Conservation (phyloP, 1,140 invertebrate genomes). For the Apis florea region DNA sequence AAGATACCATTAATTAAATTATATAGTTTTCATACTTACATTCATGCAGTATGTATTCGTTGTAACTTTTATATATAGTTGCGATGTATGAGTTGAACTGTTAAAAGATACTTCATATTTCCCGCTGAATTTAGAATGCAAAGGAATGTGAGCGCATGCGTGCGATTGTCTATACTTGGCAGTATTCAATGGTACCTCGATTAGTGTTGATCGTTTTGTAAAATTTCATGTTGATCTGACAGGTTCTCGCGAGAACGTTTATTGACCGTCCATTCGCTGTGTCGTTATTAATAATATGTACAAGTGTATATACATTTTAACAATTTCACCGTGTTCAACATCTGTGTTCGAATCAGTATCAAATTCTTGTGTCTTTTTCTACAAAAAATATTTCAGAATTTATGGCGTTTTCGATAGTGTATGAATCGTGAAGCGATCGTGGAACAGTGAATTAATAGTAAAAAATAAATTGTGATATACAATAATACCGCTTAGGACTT, state of each 20-base stretch:
- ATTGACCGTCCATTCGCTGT: not conserved
- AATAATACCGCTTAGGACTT: constrained; percentile 26
- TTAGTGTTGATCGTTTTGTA: not conserved
- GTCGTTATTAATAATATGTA: not conserved
- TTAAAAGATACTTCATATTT: constrained; percentile 1
- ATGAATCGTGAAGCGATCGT: not conserved
- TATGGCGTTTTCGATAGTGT: not conserved
- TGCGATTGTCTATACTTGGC: not conserved
- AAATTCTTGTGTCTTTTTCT: not conserved
- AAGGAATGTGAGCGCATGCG: constrained; percentile 16
- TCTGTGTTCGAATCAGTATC: not conserved
- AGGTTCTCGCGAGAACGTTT: constrained; percentile 12
- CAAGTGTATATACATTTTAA: not conserved
- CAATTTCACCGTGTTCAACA: not conserved
- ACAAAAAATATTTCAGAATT: not conserved
- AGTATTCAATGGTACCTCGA: constrained; percentile 39
- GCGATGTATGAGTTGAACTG: not conserved
- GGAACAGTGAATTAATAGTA: constrained; percentile 30
- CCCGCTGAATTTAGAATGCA: not conserved
- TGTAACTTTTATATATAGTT: not conserved
- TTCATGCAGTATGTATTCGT: not conserved
- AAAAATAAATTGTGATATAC: constrained; percentile 19
- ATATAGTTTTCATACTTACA: not conserved
- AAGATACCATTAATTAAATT: not conserved
- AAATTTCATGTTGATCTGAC: not conserved